Conservation (phyloP, 2,113 vertebrate species). For the Ranitomeya imitator region DNA sequence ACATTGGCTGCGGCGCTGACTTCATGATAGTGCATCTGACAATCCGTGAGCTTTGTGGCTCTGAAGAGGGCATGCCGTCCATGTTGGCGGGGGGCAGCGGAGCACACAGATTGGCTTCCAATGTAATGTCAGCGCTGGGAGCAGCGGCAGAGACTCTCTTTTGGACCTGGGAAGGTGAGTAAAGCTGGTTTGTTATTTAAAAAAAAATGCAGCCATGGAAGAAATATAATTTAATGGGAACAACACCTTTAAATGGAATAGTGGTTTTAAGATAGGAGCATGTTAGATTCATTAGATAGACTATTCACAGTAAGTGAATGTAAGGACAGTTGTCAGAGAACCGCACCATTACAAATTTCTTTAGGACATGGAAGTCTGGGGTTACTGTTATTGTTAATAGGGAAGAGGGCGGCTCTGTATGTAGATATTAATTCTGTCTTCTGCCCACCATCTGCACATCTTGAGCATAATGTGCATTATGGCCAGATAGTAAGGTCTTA, state of each 20-base stretch:
- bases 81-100: too few relatives aligned
- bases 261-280: not conserved
- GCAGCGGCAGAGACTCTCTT: too few relatives aligned
- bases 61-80: too few relatives aligned
- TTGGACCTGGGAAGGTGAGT: too few relatives aligned
- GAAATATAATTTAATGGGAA: too few relatives aligned
- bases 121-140: too few relatives aligned
- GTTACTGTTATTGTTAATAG: not conserved
- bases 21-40: too few relatives aligned
- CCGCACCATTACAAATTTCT: not conserved
- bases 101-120: too few relatives aligned
- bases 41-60: too few relatives aligned
- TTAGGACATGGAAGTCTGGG: not conserved
- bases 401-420: not conserved
- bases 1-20: too few relatives aligned
- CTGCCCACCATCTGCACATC: not conserved
- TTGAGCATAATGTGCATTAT: not conserved
- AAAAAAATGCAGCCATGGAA: too few relatives aligned
- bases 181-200: too few relatives aligned
- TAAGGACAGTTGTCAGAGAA: not conserved
- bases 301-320: not conserved
- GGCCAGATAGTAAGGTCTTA: not conserved
- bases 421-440: not conserved
- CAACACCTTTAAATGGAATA: not conserved
- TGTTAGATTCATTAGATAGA: not conserved